A percentile compares a stretch with the other conserved stretches of the same genome.
phyloP scores from a whole-genome alignment of 2,797 vertebrate genomes.

The Rhinatrema bivittatum region DNA sequence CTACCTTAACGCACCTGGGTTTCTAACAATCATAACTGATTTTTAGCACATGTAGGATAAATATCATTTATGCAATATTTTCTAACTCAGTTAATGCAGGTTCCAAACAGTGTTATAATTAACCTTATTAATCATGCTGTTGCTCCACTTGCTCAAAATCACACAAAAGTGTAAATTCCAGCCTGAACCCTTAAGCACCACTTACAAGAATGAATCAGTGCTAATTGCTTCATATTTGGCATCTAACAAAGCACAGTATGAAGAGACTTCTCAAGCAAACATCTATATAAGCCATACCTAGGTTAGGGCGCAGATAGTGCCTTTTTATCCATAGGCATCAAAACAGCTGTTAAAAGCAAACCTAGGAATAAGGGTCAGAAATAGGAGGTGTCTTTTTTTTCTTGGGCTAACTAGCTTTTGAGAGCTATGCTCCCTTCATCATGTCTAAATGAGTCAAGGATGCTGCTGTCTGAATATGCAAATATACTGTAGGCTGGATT shows the following conservation, averaged over 20 bases:
- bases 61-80: slow-evolving; percentile 59
- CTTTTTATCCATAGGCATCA: not conserved
- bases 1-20: slow-evolving; percentile 40
- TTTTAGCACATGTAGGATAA: slow-evolving; percentile 41
- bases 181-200: slow-evolving; percentile 27
- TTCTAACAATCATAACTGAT: slow-evolving; percentile 36
- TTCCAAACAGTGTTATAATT: slow-evolving; percentile 53
- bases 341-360: no score
- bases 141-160: slow-evolving; percentile 28
- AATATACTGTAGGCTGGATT: no score
- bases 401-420: no score
- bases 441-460: no score
- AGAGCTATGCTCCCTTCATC: no score
- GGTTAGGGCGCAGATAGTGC: not conserved
- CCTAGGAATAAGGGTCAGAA: no score
- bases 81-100: slow-evolving; percentile 48
- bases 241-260: slow-evolving; percentile 15
- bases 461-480: no score
- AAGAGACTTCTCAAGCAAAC: slow-evolving; percentile 11
- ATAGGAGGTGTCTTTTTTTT: no score
- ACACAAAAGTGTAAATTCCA: slow-evolving; percentile 36
- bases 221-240: slow-evolving; percentile 21
- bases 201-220: slow-evolving; percentile 29
- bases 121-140: slow-evolving; percentile 56
- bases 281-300: slow-evolving; percentile 16